A percentile compares a stretch with the other conserved stretches of the same genome.
phyloP scores from a whole-genome alignment of 1,140 invertebrate genomes.

The Hyles euphorbiae region DNA sequence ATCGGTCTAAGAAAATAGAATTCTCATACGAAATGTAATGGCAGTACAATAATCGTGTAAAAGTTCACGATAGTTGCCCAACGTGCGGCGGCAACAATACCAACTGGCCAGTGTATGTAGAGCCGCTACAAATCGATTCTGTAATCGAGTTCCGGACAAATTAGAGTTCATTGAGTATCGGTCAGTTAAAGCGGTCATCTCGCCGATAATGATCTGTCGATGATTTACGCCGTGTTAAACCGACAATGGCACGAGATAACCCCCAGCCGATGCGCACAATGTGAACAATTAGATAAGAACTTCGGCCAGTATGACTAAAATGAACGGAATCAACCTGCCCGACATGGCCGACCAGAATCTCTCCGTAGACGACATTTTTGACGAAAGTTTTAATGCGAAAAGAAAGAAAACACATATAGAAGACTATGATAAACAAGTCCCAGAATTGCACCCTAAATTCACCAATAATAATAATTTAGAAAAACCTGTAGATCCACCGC shows the following conservation, averaged over 20 bases:
- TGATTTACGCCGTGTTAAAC: slow-evolving; percentile 70
- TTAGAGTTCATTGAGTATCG: slow-evolving; percentile 36
- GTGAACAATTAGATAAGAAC: slow-evolving; percentile 60
- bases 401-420: slow-evolving; percentile 37
- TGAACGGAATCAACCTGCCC: slow-evolving; percentile 47
- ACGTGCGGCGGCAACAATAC: slow-evolving; percentile 56
- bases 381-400: slow-evolving; percentile 41
- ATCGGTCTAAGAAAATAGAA: slow-evolving; percentile 69
- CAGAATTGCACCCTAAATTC: slow-evolving; percentile 14
- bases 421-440: slow-evolving; percentile 23
- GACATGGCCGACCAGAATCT: slow-evolving; percentile 50
- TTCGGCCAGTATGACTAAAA: slow-evolving; percentile 58
- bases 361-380: slow-evolving; percentile 50
- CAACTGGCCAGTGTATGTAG: slow-evolving; percentile 33
- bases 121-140: slow-evolving; percentile 46
- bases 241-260: slow-evolving; percentile 64
- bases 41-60: slow-evolving; percentile 71
- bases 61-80: slow-evolving; percentile 72
- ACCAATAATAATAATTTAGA: slow-evolving; percentile 33
- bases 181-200: slow-evolving; percentile 57
- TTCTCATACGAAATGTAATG: slow-evolving; percentile 73
- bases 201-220: slow-evolving; percentile 63
- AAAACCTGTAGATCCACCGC: slow-evolving; percentile 26
- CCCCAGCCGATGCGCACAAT: slow-evolving; percentile 47
- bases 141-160: slow-evolving; percentile 14